Conservation (phyloP, 2,888 invertebrate species). For the Diplazon laetatorius region DNA sequence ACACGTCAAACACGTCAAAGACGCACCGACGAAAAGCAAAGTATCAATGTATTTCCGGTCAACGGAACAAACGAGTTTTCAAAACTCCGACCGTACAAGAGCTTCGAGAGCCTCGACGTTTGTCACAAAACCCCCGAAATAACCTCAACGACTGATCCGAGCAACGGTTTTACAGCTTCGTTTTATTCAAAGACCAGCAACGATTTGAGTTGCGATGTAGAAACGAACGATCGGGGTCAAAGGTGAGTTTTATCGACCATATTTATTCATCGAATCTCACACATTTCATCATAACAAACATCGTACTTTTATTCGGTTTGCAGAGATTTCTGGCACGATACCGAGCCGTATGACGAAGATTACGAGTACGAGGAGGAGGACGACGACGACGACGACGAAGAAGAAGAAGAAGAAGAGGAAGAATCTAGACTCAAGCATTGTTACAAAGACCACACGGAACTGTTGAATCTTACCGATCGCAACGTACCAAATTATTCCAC, state of each 20-base stretch:
- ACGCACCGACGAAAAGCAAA: conserved; percentile 72
- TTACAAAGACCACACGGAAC: conserved; percentile 73
- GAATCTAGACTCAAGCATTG: conserved; percentile 81
- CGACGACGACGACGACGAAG: conserved; percentile 79
- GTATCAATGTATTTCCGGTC: conserved; percentile 72
- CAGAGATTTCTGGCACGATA: conserved; percentile 70
- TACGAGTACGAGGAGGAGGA: conserved; percentile 76
- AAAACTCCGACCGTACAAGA: conserved; percentile 82
- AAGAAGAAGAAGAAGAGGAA: conserved; percentile 66
- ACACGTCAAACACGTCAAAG: too few species aligned
- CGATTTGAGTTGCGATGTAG: conserved; percentile 71
- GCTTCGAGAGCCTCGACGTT: conserved; percentile 83
- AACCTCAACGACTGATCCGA: conserved; percentile 54
- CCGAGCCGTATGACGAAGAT: conserved; percentile 59
- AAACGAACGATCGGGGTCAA: conserved; percentile 59
- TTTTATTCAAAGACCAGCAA: conserved; percentile 75
- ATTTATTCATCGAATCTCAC: too few species aligned
- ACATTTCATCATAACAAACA: neutral
- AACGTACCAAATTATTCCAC: conserved; percentile 72
- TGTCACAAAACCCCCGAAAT: conserved; percentile 74
- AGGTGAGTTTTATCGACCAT: conserved; percentile 64
- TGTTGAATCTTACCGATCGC: conserved; percentile 78
- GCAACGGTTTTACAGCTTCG: conserved; percentile 75
- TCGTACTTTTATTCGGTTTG: neutral
- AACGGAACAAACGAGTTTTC: conserved; percentile 67